phyloP scores from a whole-genome alignment of 2,113 vertebrate species.

The Ornithorhynchus anatinus region DNA sequence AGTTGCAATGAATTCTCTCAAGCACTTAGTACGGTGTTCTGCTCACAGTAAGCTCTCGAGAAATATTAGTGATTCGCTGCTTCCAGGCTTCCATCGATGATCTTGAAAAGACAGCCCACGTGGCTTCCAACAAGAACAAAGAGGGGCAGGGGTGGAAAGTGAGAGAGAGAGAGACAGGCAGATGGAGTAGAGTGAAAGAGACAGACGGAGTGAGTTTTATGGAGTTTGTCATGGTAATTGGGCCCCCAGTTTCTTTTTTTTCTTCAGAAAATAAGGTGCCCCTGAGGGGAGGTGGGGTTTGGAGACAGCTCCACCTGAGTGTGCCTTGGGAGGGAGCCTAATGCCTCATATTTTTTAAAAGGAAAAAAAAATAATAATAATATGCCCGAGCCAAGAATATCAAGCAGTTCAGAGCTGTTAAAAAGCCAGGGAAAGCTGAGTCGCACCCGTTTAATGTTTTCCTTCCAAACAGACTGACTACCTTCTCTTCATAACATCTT shows the following conservation, averaged over 20 bases:
- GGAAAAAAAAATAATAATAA: constrained; percentile 65
- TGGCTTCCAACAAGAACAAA: no score
- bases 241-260: neutral
- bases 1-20: no score
- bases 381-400: constrained; percentile 78
- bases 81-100: no score
- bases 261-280: constrained; percentile 51
- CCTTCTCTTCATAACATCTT: constrained; percentile 63
- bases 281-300: constrained; percentile 63
- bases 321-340: constrained; percentile 75
- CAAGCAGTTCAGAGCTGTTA: constrained; percentile 72
- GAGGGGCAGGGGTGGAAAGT: rapidly evolving
- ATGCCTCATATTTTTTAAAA: constrained; percentile 72
- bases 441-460: constrained; percentile 71
- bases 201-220: neutral
- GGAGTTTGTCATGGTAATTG: neutral
- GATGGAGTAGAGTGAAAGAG: neutral
- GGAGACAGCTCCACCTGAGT: constrained; percentile 70
- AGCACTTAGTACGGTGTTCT: no score
- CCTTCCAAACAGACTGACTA: constrained; percentile 71
- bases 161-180: neutral
- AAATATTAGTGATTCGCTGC: no score
- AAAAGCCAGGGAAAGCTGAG: constrained; percentile 76
- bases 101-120: no score
- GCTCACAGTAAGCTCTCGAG: no score